Conservation (phyloP, 92 coral and sea anemone species). For the Montipora capitata region DNA sequence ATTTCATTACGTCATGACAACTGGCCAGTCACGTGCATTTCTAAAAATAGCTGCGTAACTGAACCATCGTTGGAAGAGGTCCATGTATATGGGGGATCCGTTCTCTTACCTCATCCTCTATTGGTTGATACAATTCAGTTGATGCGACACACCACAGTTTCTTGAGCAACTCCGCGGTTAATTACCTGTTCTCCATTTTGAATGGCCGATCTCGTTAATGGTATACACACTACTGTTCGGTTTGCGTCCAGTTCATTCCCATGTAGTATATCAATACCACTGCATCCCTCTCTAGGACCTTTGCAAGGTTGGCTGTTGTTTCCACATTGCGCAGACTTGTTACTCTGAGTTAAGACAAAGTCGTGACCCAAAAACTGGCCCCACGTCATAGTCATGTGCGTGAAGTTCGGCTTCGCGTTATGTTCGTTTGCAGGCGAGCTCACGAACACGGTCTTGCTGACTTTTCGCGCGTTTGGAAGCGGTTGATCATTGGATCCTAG, state of each 20-base stretch:
- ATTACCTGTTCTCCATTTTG: conserved; percentile 33
- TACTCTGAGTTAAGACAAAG: conserved; percentile 23
- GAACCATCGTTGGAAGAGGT: no score
- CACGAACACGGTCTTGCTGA: conserved; percentile 44
- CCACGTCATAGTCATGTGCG: conserved; percentile 66
- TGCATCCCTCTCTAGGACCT: conserved; percentile 23
- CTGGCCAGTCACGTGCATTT: no score
- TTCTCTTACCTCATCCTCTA: no score
- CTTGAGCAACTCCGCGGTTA: no score
- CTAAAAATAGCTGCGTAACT: no score
- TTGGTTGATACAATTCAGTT: background rate
- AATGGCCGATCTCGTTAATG: conserved; percentile 17
- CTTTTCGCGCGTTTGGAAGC: conserved; percentile 54
- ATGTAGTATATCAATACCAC: conserved; percentile 8
- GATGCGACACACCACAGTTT: background rate
- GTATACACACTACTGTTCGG: conserved; percentile 29
- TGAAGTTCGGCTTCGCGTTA: conserved; percentile 28
- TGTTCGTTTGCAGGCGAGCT: background rate
- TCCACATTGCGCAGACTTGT: conserved; percentile 25
- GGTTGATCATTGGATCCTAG: conserved; percentile 13
- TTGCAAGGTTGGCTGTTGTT: conserved; percentile 23
- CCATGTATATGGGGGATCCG: no score
- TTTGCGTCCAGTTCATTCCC: conserved; percentile 12
- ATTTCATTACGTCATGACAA: no score
- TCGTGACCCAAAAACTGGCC: conserved; percentile 68